A percentile compares a stretch with the other conserved stretches of the same genome.
These are phyloP conservation scores for Galbula dea DNA, from an alignment of 2,113 vertebrate genomes.

Conservation along the genomic window DNA sequence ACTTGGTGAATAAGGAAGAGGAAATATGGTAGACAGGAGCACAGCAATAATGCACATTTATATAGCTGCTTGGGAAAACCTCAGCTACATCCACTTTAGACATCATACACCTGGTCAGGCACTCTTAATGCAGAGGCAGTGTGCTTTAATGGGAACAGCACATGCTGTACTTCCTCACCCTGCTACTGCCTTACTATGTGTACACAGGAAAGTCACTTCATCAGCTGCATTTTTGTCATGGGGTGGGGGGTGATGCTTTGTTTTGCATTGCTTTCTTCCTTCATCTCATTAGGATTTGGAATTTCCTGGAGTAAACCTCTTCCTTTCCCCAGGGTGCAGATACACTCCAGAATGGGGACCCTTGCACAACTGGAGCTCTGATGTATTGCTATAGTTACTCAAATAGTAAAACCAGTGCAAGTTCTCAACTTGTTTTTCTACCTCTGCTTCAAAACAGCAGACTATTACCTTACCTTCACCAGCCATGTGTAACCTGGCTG, in stretches of 20 bases:
- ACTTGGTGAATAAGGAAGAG: conserved; percentile 10
- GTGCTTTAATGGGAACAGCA: neutral
- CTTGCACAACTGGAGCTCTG: neutral
- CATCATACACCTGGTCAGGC: neutral
- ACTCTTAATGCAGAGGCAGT: neutral
- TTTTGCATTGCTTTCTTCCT: neutral
- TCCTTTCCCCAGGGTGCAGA: neutral
- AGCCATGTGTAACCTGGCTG: accelerated
- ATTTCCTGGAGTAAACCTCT: neutral
- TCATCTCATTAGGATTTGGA: neutral
- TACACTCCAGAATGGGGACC: accelerated
- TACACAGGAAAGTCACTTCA: neutral
- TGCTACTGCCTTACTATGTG: neutral
- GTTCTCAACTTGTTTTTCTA: neutral
- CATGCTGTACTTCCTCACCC: neutral
- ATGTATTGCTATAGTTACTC: neutral
- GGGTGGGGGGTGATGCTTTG: neutral
- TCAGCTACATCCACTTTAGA: neutral
- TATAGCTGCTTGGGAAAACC: neutral
- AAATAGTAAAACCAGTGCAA: neutral
- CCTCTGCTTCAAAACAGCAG: neutral
- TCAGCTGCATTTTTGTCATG: neutral
- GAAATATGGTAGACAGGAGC: neutral
- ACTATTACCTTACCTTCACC: neutral
- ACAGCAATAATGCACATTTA: neutral